Percentiles rank a stretch among this genome's conserved stretches.
Conservation (phyloP, 2,113 vertebrate genomes). For the Neodon shergylaensis region DNA sequence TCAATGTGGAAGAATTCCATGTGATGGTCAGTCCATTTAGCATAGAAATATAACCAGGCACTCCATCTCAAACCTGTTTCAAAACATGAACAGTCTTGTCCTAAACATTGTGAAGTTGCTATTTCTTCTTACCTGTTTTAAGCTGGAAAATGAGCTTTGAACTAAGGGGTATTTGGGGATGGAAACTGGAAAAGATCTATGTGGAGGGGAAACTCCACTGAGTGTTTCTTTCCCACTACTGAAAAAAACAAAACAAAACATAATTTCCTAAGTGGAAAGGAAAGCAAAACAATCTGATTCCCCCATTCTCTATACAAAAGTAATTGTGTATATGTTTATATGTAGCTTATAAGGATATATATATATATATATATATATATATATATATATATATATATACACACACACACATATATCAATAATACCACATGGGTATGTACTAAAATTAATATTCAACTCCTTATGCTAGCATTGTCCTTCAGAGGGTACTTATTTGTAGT, state of each 20-base stretch:
- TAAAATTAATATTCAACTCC: neutral
- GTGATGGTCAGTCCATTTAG: slow-evolving; percentile 59
- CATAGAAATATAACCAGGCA: neutral
- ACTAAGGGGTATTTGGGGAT: neutral
- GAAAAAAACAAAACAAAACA: neutral
- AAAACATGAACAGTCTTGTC: neutral
- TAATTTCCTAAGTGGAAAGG: neutral
- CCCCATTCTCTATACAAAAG: neutral
- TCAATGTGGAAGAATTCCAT: neutral
- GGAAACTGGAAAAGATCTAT: neutral
- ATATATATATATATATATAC: no score
- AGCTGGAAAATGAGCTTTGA: neutral
- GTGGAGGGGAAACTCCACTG: neutral
- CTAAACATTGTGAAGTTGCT: neutral
- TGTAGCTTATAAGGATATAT: neutral
- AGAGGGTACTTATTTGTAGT: neutral
- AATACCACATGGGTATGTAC: neutral
- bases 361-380: no score
- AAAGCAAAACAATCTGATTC: neutral
- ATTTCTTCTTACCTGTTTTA: neutral
- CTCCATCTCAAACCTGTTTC: neutral
- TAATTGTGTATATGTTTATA: neutral
- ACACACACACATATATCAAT: neutral
- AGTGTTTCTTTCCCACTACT: neutral
- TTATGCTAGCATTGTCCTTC: neutral